These are phyloP conservation scores for Bellardia pandia DNA, from an alignment of 2,888 invertebrate species.

Conservation along the genomic window DNA sequence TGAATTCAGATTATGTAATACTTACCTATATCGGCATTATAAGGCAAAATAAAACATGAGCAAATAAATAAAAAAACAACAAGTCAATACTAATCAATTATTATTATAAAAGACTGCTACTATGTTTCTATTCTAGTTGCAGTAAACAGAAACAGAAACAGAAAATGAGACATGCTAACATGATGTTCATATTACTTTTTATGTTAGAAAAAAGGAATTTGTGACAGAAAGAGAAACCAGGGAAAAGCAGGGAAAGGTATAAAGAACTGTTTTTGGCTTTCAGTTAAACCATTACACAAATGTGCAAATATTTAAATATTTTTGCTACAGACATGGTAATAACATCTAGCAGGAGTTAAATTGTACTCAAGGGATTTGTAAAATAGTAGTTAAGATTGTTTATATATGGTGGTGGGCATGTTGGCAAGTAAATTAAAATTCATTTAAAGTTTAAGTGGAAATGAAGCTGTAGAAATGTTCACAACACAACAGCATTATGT, in stretches of 20 bases:
- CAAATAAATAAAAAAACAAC: constrained; percentile 1
- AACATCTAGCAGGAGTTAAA: constrained; percentile 42
- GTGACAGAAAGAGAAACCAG: background rate
- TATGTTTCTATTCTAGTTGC: background rate
- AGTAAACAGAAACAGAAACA: background rate
- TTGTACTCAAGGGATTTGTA: constrained; percentile 63
- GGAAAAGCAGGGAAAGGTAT: background rate
- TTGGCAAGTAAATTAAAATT: constrained; percentile 42
- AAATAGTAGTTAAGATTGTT: constrained; percentile 4
- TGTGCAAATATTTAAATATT: constrained; percentile 50
- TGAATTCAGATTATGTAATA: constrained; percentile 70
- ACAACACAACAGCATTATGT: constrained; percentile 14
- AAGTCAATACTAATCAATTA: constrained; percentile 7
- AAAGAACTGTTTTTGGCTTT: constrained; percentile 2
- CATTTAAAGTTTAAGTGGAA: constrained; percentile 5
- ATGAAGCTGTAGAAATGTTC: background rate
- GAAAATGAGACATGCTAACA: constrained; percentile 25
- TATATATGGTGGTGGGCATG: constrained; percentile 2
- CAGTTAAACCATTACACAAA: background rate
- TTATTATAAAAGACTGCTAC: background rate
- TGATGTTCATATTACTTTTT: constrained; percentile 47
- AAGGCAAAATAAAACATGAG: constrained; percentile 41
- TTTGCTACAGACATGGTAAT: constrained; percentile 37
- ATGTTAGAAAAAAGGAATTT: constrained; percentile 51
- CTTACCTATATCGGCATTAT: constrained; percentile 60